phyloP scores from a whole-genome alignment of 2,113 vertebrate species.

The Peromyscus polionotus region DNA sequence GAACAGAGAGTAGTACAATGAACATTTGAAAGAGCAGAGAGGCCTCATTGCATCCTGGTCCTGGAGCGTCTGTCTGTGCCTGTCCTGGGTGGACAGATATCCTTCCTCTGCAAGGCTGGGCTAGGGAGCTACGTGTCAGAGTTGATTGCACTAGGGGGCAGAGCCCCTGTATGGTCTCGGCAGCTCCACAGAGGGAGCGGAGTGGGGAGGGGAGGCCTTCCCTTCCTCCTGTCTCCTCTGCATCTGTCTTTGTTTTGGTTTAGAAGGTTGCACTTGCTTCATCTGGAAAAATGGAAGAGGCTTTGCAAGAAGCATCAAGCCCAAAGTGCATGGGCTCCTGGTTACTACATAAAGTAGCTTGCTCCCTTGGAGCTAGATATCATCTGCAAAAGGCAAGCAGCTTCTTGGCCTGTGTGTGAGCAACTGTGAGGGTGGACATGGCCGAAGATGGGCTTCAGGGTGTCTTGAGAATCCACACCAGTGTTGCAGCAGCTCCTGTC shows the following conservation, averaged over 20 bases:
- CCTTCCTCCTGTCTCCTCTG: neutral
- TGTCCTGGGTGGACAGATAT: neutral
- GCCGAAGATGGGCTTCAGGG: neutral
- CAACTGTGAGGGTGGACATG: neutral
- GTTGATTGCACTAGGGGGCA: neutral
- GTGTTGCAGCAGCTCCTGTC: neutral
- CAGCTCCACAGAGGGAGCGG: accelerated
- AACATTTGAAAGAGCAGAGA: neutral
- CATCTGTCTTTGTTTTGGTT: neutral
- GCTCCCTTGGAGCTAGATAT: neutral
- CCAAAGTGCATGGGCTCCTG: neutral
- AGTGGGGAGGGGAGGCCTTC: accelerated
- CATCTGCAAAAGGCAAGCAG: neutral
- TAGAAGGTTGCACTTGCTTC: neutral
- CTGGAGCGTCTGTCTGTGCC: neutral
- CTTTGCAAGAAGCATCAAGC: neutral
- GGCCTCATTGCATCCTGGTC: neutral
- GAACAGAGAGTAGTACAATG: neutral
- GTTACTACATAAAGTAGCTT: neutral
- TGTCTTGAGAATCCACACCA: neutral
- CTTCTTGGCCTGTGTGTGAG: neutral
- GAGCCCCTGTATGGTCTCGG: accelerated
- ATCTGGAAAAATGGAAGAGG: neutral
- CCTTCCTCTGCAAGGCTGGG: neutral
- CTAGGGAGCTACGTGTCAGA: neutral